Percentiles rank a stretch among this genome's conserved stretches.
Evolutionary conservation across 2,888 invertebrate species (phyloP).

Genomic region (Seira ritae): DNA sequence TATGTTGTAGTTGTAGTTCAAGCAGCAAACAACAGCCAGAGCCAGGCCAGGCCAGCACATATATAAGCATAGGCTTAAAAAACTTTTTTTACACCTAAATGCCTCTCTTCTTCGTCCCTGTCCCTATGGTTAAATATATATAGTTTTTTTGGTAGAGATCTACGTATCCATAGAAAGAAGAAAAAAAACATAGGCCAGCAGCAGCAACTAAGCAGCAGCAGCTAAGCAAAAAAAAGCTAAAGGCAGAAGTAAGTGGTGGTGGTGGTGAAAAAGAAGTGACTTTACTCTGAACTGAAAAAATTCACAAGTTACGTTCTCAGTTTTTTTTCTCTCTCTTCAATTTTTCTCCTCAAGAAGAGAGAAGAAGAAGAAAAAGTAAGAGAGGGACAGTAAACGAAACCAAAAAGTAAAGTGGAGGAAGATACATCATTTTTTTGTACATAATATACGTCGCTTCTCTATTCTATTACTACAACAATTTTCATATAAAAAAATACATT

Average conservation of each 20-base stretch:
- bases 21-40: too few species aligned
- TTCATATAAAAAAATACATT: neutral
- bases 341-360: neutral
- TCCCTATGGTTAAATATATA: too few species aligned
- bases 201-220: too few species aligned
- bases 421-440: constrained; percentile 6
- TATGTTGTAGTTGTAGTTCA: too few species aligned
- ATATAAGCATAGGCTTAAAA: too few species aligned
- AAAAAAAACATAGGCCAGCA: neutral
- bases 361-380: neutral
- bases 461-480: neutral
- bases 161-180: too few species aligned
- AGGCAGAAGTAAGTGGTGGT: constrained; percentile 30
- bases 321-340: neutral
- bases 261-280: constrained; percentile 30
- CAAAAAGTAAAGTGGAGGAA: neutral
- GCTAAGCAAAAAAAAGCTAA: too few species aligned
- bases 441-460: neutral
- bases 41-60: too few species aligned
- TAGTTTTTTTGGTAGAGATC: neutral
- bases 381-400: neutral
- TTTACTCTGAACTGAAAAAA: constrained; percentile 32
- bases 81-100: neutral
- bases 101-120: neutral
- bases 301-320: constrained; percentile 38